Conservation (phyloP, 2,888 invertebrate species). For the Amiota minor region DNA sequence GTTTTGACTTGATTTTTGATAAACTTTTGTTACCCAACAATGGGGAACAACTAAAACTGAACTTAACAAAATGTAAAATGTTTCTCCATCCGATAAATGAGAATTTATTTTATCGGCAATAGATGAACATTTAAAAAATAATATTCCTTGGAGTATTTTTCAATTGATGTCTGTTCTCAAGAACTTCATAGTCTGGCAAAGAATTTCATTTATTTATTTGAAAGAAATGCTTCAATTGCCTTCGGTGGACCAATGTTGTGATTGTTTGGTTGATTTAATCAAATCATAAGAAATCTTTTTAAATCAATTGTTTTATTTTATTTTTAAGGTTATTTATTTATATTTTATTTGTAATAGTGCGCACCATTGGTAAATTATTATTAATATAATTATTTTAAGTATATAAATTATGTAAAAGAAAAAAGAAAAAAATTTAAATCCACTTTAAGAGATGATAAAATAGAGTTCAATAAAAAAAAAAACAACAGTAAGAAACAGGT, state of each 20-base stretch:
- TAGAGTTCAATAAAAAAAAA: no score
- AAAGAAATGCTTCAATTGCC: constrained; percentile 45
- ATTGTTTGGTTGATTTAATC: not conserved
- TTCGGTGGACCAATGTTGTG: not conserved
- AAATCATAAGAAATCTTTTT: not conserved
- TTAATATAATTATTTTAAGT: no score
- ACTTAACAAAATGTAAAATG: constrained; percentile 60
- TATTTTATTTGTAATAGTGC: not conserved
- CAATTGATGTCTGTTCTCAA: constrained; percentile 43
- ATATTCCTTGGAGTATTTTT: constrained; percentile 59
- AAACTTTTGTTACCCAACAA: constrained; percentile 6
- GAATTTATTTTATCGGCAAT: constrained; percentile 45
- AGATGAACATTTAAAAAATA: constrained; percentile 60
- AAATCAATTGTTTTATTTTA: not conserved
- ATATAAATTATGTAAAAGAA: no score
- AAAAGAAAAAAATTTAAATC: no score
- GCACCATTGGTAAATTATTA: no score
- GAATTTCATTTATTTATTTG: constrained; percentile 49
- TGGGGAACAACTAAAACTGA: constrained; percentile 54
- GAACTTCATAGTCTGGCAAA: constrained; percentile 38
- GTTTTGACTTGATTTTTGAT: constrained; percentile 30
- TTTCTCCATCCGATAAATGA: constrained; percentile 60
- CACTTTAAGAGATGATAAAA: no score
- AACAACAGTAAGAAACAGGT: no score
- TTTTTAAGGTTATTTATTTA: not conserved